Percentiles rank a stretch among this genome's conserved stretches.
These are phyloP conservation scores for Asbolus verrucosus DNA, from an alignment of 1,140 invertebrate genomes.

Conservation along the genomic window DNA sequence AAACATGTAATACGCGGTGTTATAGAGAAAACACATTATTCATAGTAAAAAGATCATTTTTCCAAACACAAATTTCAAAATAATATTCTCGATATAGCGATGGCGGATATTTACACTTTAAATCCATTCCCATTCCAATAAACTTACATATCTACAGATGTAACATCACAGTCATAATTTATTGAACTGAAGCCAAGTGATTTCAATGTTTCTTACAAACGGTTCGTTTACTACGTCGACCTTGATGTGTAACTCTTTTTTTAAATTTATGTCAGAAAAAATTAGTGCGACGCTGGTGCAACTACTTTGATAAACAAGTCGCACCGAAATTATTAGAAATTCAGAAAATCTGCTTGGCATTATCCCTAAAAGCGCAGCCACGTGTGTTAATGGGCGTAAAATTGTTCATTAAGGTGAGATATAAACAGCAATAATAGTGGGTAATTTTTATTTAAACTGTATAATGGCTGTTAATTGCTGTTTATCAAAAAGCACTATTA, in stretches of 20 bases:
- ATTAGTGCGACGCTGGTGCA: not conserved
- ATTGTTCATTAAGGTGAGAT: not conserved
- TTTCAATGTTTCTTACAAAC: slow-evolving; percentile 17
- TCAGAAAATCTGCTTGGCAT: not conserved
- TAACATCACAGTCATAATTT: not conserved
- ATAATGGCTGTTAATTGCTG: not conserved
- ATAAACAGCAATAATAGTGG: not conserved
- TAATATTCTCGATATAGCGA: no score
- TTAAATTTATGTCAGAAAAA: slow-evolving; percentile 18
- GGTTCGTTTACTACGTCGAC: slow-evolving; percentile 22
- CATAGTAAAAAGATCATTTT: no score
- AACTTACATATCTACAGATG: no score
- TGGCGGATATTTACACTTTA: no score
- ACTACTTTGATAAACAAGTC: slow-evolving; percentile 20
- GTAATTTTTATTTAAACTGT: slow-evolving; percentile 1
- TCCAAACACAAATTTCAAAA: no score
- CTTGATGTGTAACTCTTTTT: slow-evolving; percentile 17
- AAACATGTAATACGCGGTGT: not conserved
- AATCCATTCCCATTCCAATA: no score
- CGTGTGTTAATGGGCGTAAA: no score
- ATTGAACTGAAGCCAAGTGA: not conserved
- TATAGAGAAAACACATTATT: not conserved
- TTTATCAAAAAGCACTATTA: slow-evolving; percentile 6
- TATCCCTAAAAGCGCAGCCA: slow-evolving; percentile 5
- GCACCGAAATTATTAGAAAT: slow-evolving; percentile 1